Evolutionary conservation across 2,888 invertebrate species (phyloP).

Genomic region (Caenorhabditis afra): DNA sequence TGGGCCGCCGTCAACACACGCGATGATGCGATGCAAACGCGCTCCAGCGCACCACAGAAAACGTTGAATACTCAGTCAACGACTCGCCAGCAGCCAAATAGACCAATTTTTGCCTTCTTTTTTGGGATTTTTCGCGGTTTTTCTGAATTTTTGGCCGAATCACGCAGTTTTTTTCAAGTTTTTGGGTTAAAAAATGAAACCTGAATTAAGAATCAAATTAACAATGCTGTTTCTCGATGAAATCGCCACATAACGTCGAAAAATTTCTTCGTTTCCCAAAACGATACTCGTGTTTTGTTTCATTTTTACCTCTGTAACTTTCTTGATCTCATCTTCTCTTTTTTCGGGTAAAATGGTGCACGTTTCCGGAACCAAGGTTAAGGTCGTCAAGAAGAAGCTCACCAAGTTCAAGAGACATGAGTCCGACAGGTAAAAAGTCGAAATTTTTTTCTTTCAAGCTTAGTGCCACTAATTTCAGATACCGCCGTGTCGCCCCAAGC

Average conservation of each 20-base stretch:
- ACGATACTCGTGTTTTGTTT: neutral
- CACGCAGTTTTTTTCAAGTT: neutral
- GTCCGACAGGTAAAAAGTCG: constrained; percentile 90
- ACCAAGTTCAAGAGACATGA: constrained; percentile 99
- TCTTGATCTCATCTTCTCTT: neutral
- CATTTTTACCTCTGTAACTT: neutral
- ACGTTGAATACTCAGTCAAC: constrained; percentile 63
- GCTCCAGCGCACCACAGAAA: constrained; percentile 38
- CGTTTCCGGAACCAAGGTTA: constrained; percentile 86
- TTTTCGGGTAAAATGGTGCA: constrained; percentile 78
- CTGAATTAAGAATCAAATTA: too few relatives aligned
- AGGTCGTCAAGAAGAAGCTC: constrained; percentile 95
- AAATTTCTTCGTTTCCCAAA: too few relatives aligned
- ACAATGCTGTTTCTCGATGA: too few relatives aligned
- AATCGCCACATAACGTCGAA: too few relatives aligned
- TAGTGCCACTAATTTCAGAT: too few relatives aligned
- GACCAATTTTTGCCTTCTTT: constrained; percentile 35
- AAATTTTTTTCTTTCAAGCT: neutral
- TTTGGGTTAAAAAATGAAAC: neutral
- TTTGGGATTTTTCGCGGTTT: constrained; percentile 48
- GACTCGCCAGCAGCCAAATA: constrained; percentile 39
- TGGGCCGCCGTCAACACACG: too few relatives aligned
- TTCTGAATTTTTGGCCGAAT: constrained; percentile 13
- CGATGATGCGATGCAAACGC: constrained; percentile 17
- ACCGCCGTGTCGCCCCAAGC: constrained; percentile 82